Evolutionary conservation across 1,140 invertebrate species (phyloP), one percentile per base, ranked within the genome.

Genomic region (Euborellia annulipes): DNA sequence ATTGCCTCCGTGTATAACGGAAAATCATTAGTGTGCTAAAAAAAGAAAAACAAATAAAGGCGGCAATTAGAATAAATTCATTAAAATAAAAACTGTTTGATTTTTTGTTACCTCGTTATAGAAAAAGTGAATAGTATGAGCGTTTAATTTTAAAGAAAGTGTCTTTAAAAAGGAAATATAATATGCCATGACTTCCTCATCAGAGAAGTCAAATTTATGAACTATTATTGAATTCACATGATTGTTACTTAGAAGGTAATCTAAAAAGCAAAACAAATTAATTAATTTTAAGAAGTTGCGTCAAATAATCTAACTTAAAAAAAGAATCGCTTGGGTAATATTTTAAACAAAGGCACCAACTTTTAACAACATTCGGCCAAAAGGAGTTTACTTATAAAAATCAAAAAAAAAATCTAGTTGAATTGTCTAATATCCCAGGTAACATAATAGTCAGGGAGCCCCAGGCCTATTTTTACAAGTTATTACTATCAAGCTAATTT

Each of bases 111-210:
- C 90, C 74, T 98, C 95, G 72, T 97, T 98, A 66, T 97, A 98
- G 66, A 98, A 99, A 65, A 99, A 98, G 62, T 99, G 93, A 58
- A 99, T 95, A 2, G 95, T 98, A 62, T 98, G 91, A 50, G 82
- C 78, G 68, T 98, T 98, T n/a, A 99, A 66, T 68, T 98, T 98
- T 32, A 98, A 71, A 52, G 94, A 98, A 14, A 99, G 69, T 0
- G 94, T 98, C 66, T 98, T 98, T 45, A 98, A 63, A 63, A 99
- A 98, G 38, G 94, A 95, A 61, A 99, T 98, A 63, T 98, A 99
- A 64, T 99, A 98, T 3, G 94, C 95, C 91, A 98, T 97, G 2
- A 99, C 92, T 75, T 99, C 96, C 69, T 99, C 96, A 68, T 99
- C 94, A 13, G 89, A 92, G 59, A 99, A 96, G 64, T 99, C 95